Evolutionary conservation across 2,888 invertebrate species (phyloP).

Genomic region (Lottia gigantea): DNA sequence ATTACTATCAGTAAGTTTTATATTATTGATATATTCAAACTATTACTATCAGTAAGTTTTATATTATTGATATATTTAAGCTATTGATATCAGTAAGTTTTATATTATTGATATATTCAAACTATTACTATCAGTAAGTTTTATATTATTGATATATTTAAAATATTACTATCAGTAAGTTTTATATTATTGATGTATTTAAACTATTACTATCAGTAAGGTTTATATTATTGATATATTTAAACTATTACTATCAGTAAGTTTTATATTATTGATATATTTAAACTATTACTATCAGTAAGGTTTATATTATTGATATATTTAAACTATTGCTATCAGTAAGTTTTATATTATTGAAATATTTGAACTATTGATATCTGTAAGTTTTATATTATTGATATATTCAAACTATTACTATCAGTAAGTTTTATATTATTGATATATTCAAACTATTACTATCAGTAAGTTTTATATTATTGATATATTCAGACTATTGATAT

Average conservation of each 20-base stretch:
- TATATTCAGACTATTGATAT: conserved; percentile 94
- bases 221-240: conserved; percentile 81
- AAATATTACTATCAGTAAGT: conserved; percentile 86
- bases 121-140: conserved; percentile 87
- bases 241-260: conserved; percentile 91
- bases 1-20: conserved; percentile 81
- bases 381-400: no score
- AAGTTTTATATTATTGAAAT: no score
- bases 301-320: conserved; percentile 82
- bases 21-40: no score
- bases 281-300: conserved; percentile 90
- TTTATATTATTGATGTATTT: no score
- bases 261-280: conserved; percentile 80
- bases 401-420: conserved; percentile 91
- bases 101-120: no score
- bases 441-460: conserved; percentile 92
- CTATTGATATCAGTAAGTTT: conserved; percentile 84
- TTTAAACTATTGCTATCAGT: conserved; percentile 89
- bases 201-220: conserved; percentile 90
- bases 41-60: conserved; percentile 81
- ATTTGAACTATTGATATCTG: conserved; percentile 91
- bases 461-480: conserved; percentile 76
- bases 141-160: conserved; percentile 84
- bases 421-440: conserved; percentile 75
- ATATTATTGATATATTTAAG: conserved; percentile 91